A percentile compares a stretch with the other conserved stretches of the same genome.
These are phyloP conservation scores for Potamilus streckersoni DNA, from an alignment of 1,140 invertebrate genomes.

Conservation along the genomic window DNA sequence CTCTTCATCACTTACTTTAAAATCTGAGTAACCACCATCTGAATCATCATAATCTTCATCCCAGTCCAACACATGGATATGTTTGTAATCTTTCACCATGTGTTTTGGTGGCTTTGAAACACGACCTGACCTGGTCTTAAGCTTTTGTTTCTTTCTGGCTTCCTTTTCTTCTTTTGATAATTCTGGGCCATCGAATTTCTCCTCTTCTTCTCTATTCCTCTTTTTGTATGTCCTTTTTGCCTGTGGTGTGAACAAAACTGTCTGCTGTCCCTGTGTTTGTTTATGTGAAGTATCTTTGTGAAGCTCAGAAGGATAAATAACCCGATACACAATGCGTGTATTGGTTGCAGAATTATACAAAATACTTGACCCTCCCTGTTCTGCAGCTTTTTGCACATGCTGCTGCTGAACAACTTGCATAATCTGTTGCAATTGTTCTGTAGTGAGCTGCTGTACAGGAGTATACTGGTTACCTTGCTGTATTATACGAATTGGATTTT, in stretches of 20 bases:
- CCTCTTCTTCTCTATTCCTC: slow-evolving; percentile 60
- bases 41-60: slow-evolving; percentile 75
- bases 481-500: slow-evolving; percentile 77
- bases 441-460: slow-evolving; percentile 73
- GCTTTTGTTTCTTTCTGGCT: slow-evolving; percentile 73
- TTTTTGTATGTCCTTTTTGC: slow-evolving; percentile 51
- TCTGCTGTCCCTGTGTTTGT: slow-evolving; percentile 37
- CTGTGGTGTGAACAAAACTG: slow-evolving; percentile 16
- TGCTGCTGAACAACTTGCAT: slow-evolving; percentile 74
- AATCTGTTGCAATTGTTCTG: slow-evolving; percentile 75
- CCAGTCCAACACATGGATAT: slow-evolving; percentile 75
- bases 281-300: slow-evolving; percentile 48
- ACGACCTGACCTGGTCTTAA: slow-evolving; percentile 74
- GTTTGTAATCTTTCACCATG: slow-evolving; percentile 78
- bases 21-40: slow-evolving; percentile 78
- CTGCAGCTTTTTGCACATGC: slow-evolving; percentile 64
- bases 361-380: slow-evolving; percentile 67
- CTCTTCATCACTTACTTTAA: slow-evolving; percentile 71
- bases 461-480: slow-evolving; percentile 74
- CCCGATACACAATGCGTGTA: slow-evolving; percentile 74
- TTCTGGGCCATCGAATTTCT: slow-evolving; percentile 61
- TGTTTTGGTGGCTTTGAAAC: slow-evolving; percentile 77
- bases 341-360: slow-evolving; percentile 73
- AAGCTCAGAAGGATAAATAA: slow-evolving; percentile 69
- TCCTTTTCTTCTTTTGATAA: slow-evolving; percentile 71